Evolutionary conservation across 2,113 vertebrate species (phyloP).

Genomic region (Bostrychus sinensis): DNA sequence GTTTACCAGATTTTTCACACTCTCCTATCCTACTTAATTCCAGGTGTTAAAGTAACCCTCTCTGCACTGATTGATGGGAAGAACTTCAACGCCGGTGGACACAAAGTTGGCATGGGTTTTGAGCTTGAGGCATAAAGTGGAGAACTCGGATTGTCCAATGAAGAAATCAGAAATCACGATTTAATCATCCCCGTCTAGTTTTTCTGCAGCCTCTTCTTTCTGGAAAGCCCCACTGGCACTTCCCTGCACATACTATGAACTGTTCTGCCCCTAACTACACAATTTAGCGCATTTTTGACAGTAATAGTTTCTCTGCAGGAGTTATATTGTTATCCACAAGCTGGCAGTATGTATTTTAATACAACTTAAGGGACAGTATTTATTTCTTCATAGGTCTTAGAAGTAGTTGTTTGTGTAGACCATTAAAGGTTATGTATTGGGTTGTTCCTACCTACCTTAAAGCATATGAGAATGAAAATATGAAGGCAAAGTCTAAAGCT

Average conservation of each 20-base stretch:
- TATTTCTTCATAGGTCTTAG: conserved; percentile 46
- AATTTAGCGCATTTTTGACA: conserved; percentile 42
- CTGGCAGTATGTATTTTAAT: conserved; percentile 14
- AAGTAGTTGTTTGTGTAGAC: conserved; percentile 50
- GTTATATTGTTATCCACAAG: conserved; percentile 14
- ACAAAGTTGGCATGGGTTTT: conserved; percentile 95
- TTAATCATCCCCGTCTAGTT: conserved; percentile 7
- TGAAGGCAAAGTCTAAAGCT: conserved; percentile 23
- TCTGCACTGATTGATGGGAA: conserved; percentile 94
- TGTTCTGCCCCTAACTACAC: background rate
- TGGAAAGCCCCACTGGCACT: conserved; percentile 13
- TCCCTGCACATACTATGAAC: background rate
- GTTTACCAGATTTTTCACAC: background rate
- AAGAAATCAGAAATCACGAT: conserved; percentile 15
- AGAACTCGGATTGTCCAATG: background rate
- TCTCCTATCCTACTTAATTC: background rate
- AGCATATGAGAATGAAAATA: conserved; percentile 45
- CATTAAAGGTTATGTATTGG: conserved; percentile 23
- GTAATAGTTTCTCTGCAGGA: conserved; percentile 33
- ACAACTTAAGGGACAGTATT: conserved; percentile 40
- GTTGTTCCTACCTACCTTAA: conserved; percentile 15
- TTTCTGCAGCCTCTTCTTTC: conserved; percentile 26
- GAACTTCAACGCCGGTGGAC: conserved; percentile 94
- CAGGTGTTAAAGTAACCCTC: conserved; percentile 93
- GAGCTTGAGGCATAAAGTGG: conserved; percentile 89